These are phyloP conservation scores for Botia almorhae DNA, from an alignment of 2,797 vertebrate species.

Conservation along the genomic window DNA sequence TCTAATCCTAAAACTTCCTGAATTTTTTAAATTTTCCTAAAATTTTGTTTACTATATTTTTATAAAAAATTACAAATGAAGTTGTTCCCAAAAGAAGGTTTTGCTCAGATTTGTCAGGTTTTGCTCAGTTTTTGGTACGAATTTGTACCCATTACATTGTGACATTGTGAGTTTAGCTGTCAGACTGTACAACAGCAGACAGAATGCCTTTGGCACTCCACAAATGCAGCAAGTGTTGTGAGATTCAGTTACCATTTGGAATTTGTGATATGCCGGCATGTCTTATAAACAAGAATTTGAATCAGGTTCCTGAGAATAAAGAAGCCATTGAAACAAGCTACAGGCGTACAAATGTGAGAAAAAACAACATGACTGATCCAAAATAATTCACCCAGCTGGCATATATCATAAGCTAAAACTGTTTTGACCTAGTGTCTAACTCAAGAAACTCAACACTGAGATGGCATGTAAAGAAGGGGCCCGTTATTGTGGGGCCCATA, in stretches of 20 bases:
- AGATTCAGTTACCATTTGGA: slow-evolving; percentile 27
- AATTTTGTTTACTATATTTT: too few species aligned
- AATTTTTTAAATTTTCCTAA: too few species aligned
- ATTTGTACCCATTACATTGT: too few species aligned
- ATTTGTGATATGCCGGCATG: slow-evolving; percentile 30
- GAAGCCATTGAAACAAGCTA: slow-evolving; percentile 42
- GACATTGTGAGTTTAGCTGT: slow-evolving; percentile 10
- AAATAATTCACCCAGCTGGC: slow-evolving; percentile 25
- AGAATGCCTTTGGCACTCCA: slow-evolving; percentile 12
- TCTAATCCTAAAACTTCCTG: too few species aligned
- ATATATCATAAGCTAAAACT: slow-evolving; percentile 33
- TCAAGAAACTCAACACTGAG: slow-evolving; percentile 37
- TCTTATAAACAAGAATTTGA: slow-evolving; percentile 43
- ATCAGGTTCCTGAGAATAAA: slow-evolving; percentile 45
- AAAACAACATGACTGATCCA: slow-evolving; percentile 38
- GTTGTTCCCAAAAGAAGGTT: too few species aligned
- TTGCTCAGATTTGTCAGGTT: too few species aligned
- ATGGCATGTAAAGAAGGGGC: slow-evolving; percentile 42
- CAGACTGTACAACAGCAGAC: slow-evolving; percentile 5
- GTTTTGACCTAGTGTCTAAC: slow-evolving; percentile 26
- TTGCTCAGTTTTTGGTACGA: too few species aligned
- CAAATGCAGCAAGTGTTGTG: slow-evolving; percentile 19
- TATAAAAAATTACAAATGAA: too few species aligned
- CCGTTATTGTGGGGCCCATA: slow-evolving; percentile 33
- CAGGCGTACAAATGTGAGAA: slow-evolving; percentile 30